Evolutionary conservation across 2,797 vertebrate genomes (phyloP).

Genomic region (Cottoperca gobio): DNA sequence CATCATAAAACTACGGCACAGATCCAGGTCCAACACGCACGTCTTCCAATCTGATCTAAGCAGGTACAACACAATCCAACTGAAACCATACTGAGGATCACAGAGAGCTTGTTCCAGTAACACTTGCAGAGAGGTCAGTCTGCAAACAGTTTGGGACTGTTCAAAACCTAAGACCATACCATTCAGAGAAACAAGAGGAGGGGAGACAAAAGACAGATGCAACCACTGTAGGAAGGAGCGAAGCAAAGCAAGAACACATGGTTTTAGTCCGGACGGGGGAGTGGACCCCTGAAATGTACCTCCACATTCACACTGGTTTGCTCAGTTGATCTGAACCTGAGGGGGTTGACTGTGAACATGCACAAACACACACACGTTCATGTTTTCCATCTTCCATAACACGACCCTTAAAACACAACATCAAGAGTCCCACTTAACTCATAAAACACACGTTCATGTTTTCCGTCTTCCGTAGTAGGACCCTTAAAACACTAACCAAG

Average conservation of each 20-base stretch:
- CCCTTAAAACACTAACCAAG: conserved; percentile 65
- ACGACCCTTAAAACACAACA: conserved; percentile 64
- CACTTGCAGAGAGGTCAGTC: conserved; percentile 41
- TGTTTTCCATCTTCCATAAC: conserved; percentile 70
- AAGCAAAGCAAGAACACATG: conserved; percentile 72
- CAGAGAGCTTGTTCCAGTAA: conserved; percentile 31
- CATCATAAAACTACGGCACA: conserved; percentile 10
- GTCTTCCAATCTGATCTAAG: background rate
- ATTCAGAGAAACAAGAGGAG: conserved; percentile 59
- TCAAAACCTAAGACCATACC: conserved; percentile 59
- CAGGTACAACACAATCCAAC: conserved; percentile 6
- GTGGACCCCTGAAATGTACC: conserved; percentile 64
- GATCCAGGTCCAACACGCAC: conserved; percentile 24
- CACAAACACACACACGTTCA: conserved; percentile 28
- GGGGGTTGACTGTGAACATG: conserved; percentile 44
- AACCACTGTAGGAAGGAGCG: conserved; percentile 47
- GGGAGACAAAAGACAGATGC: conserved; percentile 59
- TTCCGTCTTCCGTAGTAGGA: conserved; percentile 74
- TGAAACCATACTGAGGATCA: conserved; percentile 29
- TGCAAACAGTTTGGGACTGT: conserved; percentile 60
- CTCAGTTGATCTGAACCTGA: conserved; percentile 59
- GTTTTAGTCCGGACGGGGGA: conserved; percentile 68
- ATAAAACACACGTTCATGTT: conserved; percentile 22
- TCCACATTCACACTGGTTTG: conserved; percentile 44
- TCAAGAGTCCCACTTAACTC: conserved; percentile 57